Percentiles rank a stretch among this genome's conserved stretches.
Conservation (phyloP, 2,113 vertebrate species). For the Eurystomus gularis region DNA sequence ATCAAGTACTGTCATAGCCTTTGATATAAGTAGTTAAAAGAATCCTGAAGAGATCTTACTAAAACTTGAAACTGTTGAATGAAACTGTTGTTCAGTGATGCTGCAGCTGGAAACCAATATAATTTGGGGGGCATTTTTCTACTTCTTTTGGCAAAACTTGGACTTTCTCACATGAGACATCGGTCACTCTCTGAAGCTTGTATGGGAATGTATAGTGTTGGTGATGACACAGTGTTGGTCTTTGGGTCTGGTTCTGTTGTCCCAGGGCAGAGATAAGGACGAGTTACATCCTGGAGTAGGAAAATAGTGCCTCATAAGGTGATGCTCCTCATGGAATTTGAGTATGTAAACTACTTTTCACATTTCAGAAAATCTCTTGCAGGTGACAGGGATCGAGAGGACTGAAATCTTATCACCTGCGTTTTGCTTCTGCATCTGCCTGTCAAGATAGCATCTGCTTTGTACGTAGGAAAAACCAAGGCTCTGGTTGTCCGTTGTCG, state of each 20-base stretch:
- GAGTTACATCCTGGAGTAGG: neutral
- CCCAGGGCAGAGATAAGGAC: neutral
- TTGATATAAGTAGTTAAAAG: neutral
- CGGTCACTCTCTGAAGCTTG: neutral
- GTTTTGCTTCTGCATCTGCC: neutral
- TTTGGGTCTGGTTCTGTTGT: neutral
- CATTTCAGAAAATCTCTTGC: neutral
- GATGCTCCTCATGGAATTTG: neutral
- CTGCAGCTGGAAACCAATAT: neutral
- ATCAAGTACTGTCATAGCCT: neutral
- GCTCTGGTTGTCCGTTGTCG: neutral
- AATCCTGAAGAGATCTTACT: neutral
- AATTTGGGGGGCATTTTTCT: neutral
- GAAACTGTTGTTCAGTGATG: neutral
- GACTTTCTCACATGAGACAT: neutral
- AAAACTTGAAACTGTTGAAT: neutral
- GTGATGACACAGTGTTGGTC: neutral
- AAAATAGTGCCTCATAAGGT: neutral
- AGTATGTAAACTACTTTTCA: neutral
- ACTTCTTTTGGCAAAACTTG: neutral
- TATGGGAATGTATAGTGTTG: neutral
- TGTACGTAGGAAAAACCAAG: neutral
- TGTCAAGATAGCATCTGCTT: neutral
- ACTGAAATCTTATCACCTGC: neutral
- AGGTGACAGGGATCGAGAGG: neutral